A percentile compares a stretch with the other conserved stretches of the same genome.
Conservation (phyloP, 92 coral and sea anemone genomes). For the Paragorgia papillata region DNA sequence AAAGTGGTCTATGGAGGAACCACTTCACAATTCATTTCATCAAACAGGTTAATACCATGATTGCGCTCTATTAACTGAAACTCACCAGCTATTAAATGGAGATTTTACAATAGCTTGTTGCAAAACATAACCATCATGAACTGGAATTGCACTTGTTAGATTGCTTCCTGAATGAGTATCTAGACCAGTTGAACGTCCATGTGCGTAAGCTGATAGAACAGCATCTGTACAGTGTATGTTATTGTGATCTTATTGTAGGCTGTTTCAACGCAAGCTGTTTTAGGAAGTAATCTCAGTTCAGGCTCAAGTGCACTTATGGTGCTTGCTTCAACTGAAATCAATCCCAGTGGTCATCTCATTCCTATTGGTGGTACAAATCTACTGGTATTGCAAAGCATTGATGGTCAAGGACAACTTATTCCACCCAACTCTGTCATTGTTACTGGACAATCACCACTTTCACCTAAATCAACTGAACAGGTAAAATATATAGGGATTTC, state of each 20-base stretch:
- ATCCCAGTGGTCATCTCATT: conserved; percentile 29
- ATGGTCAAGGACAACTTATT: conserved; percentile 27
- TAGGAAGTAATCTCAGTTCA: neutral
- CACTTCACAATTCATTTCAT: conserved; percentile 76
- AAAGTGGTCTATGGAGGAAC: no score
- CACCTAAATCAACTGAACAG: neutral
- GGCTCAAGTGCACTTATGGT: conserved; percentile 27
- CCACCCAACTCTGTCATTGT: conserved; percentile 26
- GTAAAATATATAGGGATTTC: no score
- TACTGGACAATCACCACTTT: conserved; percentile 9
- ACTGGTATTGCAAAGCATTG: conserved; percentile 26
- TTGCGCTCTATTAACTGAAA: conserved; percentile 92
- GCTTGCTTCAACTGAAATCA: conserved; percentile 12
- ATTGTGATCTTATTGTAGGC: no score
- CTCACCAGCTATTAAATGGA: conserved; percentile 87
- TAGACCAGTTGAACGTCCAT: conserved; percentile 91
- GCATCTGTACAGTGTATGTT: conserved; percentile 99
- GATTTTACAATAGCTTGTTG: conserved; percentile 97
- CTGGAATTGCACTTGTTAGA: conserved; percentile 94
- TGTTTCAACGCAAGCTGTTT: conserved; percentile 43
- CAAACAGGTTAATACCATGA: no score
- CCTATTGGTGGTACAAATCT: conserved; percentile 39
- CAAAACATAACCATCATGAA: conserved; percentile 94
- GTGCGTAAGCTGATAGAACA: conserved; percentile 91
- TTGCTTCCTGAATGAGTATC: conserved; percentile 94